phyloP scores from a whole-genome alignment of 2,888 invertebrate species.

The Heliconius aoede region DNA sequence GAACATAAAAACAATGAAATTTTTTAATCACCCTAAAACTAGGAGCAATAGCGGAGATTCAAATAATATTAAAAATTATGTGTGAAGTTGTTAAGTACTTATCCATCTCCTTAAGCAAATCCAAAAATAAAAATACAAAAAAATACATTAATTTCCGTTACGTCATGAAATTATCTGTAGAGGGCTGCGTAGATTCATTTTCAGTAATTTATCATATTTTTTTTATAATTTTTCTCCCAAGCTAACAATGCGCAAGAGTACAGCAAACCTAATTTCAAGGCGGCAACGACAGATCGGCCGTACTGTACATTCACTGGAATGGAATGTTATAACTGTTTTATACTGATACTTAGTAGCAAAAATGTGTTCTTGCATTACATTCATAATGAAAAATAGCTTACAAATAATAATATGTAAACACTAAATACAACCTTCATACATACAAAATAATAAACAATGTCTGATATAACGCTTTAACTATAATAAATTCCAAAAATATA shows the following conservation, averaged over 20 bases:
- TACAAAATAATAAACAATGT: neutral
- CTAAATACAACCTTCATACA: conserved; percentile 18
- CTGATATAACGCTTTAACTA: neutral
- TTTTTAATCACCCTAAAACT: conserved; percentile 38
- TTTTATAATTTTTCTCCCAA: too few species aligned
- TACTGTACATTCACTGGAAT: conserved; percentile 28
- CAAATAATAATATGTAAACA: conserved; percentile 11
- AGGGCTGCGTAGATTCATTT: neutral
- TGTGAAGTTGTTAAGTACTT: conserved; percentile 54
- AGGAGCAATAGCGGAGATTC: conserved; percentile 54
- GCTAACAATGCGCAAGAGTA: too few species aligned
- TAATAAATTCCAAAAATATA: conserved; percentile 7
- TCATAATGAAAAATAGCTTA: neutral
- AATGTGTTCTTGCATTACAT: neutral
- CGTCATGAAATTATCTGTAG: neutral
- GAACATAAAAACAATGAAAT: conserved; percentile 22
- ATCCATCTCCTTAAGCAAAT: conserved; percentile 53
- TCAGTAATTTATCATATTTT: too few species aligned
- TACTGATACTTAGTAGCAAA: conserved; percentile 1
- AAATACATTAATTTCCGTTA: too few species aligned
- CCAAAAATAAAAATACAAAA: too few species aligned
- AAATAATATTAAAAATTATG: conserved; percentile 40
- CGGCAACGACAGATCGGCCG: too few species aligned
- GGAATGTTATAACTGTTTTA: conserved; percentile 43
- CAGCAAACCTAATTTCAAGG: too few species aligned